phyloP scores from a whole-genome alignment of 1,140 invertebrate species.

The Pseudobourletiella spinata region DNA sequence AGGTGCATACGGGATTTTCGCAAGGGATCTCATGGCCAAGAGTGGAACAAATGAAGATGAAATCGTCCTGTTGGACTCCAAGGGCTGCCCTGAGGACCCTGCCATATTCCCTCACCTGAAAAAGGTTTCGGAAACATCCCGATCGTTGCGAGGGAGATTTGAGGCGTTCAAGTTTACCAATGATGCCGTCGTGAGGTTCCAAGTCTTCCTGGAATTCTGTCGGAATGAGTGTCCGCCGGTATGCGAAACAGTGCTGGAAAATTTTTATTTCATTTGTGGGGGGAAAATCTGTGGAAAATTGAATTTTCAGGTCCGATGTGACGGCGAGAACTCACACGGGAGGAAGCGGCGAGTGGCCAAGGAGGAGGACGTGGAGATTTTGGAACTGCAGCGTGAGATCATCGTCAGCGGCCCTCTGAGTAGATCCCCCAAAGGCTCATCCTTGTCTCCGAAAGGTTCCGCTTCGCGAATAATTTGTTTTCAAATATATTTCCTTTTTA shows the following conservation, averaged over 20 bases:
- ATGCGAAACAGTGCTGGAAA: too few relatives aligned
- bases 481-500: too few relatives aligned
- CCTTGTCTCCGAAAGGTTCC: neutral
- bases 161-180: conserved; percentile 36
- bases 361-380: neutral
- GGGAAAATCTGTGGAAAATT: too few relatives aligned
- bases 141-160: conserved; percentile 29
- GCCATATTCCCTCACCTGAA: conserved; percentile 34
- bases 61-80: conserved; percentile 24
- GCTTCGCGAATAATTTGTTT: neutral
- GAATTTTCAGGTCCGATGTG: conserved; percentile 25
- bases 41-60: conserved; percentile 36
- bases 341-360: conserved; percentile 15
- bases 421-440: conserved; percentile 6
- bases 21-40: conserved; percentile 31
- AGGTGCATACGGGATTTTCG: conserved; percentile 35
- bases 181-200: conserved; percentile 35
- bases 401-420: conserved; percentile 25
- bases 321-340: conserved; percentile 30
- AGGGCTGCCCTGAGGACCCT: conserved; percentile 33
- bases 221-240: conserved; percentile 33
- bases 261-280: too few relatives aligned
- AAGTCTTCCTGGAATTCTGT: conserved; percentile 34
- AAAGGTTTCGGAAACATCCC: conserved; percentile 18
- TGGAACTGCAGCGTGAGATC: conserved; percentile 32